These are phyloP conservation scores for Drosophila antonietae DNA, from an alignment of 2,888 invertebrate species.

Conservation along the genomic window DNA sequence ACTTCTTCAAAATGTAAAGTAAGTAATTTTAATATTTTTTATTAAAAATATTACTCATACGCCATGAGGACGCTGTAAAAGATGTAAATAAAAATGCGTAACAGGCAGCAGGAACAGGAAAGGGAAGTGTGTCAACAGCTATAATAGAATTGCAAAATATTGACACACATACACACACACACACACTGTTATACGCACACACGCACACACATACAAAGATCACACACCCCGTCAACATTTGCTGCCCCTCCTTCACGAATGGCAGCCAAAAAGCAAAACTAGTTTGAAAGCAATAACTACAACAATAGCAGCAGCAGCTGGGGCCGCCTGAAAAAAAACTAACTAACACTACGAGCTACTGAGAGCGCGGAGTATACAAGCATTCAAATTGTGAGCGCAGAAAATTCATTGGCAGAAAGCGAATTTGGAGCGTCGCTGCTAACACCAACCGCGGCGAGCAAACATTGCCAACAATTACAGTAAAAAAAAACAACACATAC, in stretches of 20 bases:
- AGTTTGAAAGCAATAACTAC: slow-evolving; percentile 47
- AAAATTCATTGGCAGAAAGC: slow-evolving; percentile 28
- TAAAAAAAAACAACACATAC: background rate
- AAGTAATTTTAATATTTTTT: too few relatives aligned
- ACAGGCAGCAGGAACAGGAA: slow-evolving; percentile 10
- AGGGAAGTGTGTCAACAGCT: slow-evolving; percentile 6
- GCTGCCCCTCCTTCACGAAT: slow-evolving; percentile 6
- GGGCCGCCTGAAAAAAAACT: slow-evolving; percentile 10
- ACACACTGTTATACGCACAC: background rate
- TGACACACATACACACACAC: slow-evolving; percentile 14
- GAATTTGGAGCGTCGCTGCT: slow-evolving; percentile 32
- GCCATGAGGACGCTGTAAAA: slow-evolving; percentile 23
- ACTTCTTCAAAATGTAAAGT: too few relatives aligned
- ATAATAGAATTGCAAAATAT: slow-evolving; percentile 18
- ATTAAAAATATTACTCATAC: slow-evolving; percentile 38
- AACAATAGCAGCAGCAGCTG: slow-evolving; percentile 26
- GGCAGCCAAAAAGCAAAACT: slow-evolving; percentile 48
- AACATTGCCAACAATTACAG: slow-evolving; percentile 35
- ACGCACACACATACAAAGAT: slow-evolving; percentile 5
- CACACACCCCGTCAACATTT: slow-evolving; percentile 22
- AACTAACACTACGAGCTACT: slow-evolving; percentile 19
- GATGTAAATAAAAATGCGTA: background rate
- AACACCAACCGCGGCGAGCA: slow-evolving; percentile 9
- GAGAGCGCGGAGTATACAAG: slow-evolving; percentile 25
- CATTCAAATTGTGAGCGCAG: slow-evolving; percentile 47